These are phyloP conservation scores for Petroica traversi DNA, from an alignment of 2,113 vertebrate species.

Conservation along the genomic window DNA sequence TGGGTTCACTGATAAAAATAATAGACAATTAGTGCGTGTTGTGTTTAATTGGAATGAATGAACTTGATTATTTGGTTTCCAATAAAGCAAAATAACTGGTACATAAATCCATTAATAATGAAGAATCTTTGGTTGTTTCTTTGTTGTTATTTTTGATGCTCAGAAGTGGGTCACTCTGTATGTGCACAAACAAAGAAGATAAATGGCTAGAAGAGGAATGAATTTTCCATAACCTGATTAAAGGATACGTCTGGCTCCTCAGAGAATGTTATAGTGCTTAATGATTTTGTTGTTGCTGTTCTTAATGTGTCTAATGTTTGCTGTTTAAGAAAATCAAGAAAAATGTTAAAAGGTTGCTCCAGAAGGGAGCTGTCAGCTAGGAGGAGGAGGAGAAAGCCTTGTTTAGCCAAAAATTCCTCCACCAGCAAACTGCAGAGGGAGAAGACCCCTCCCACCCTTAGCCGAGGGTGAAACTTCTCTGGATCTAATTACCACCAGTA, in stretches of 20 bases:
- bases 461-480: not conserved
- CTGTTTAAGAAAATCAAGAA: constrained; percentile 77
- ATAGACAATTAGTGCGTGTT: constrained; percentile 57
- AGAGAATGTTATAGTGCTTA: constrained; percentile 70
- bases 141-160: constrained; percentile 65
- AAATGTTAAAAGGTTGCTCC: constrained; percentile 73
- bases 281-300: constrained; percentile 77
- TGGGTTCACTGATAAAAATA: not conserved
- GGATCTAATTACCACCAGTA: not conserved
- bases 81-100: constrained; percentile 70
- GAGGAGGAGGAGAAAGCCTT: not conserved
- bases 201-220: constrained; percentile 68
- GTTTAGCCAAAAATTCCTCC: not conserved
- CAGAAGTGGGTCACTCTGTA: constrained; percentile 70
- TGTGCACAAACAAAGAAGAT: constrained; percentile 73
- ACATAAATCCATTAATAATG: constrained; percentile 60
- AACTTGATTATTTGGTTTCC: constrained; percentile 60
- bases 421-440: not conserved
- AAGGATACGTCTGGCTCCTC: constrained; percentile 71
- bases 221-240: constrained; percentile 78
- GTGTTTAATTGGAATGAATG: constrained; percentile 64
- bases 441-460: not conserved
- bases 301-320: constrained; percentile 78
- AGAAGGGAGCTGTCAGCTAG: constrained; percentile 28
- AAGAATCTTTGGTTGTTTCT: constrained; percentile 57